Base-by-base conservation (phyloP, 2,888 invertebrate species). In the Melanargia galathea region DNA sequence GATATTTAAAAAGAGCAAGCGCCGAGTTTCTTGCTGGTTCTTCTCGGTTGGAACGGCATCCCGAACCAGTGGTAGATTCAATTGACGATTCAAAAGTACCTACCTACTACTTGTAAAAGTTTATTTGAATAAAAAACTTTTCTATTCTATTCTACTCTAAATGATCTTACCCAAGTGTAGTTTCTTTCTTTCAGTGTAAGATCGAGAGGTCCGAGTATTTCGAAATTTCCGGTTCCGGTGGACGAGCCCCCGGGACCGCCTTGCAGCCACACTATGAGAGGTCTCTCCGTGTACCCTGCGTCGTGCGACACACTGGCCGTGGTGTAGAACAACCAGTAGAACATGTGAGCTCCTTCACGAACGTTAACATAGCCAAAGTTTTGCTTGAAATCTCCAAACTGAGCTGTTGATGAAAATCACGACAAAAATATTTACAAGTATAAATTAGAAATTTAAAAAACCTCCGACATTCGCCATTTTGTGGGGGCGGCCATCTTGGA, bases 261-360 rank as follows among this genome's bases (percentile, higher is more conserved):
- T 92, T 97, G 95, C 11, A 97, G 89, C 97, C 97, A 97, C 61
- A 97, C 94, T n/a, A 97, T 87, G 26, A 97, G 84, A 0, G 97
- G 97, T 45, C 93, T 92, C 1, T 95, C 93, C 0, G 93, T 93
- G 75, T 93, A 93, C 20, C n/a, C 38, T 10, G 51, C 33, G 26
- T 55, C n/a, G 26, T 56, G 16, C 5, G 45, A 2, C 33, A 93
- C 94, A 55, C 92, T 85, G 0, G 94, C 93, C 0, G 94, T 94
- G 13, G 95, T 95, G 76, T 95, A 95, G 78, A 95, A 97, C 38
- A 97, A 83, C 97, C 97, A 97, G 92, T 96, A 97, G 82, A 97
- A 97, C 94, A 96, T 95, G 72, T 96, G 94, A 0, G 96, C 96
- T 0, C 94, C 93, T 2, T 92, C 92, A 0, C 96, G 92, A 0